Percentiles rank a stretch among this genome's conserved stretches.
These are phyloP conservation scores for Drosophila mercatorum DNA, from an alignment of 2,888 invertebrate species.

Conservation along the genomic window DNA sequence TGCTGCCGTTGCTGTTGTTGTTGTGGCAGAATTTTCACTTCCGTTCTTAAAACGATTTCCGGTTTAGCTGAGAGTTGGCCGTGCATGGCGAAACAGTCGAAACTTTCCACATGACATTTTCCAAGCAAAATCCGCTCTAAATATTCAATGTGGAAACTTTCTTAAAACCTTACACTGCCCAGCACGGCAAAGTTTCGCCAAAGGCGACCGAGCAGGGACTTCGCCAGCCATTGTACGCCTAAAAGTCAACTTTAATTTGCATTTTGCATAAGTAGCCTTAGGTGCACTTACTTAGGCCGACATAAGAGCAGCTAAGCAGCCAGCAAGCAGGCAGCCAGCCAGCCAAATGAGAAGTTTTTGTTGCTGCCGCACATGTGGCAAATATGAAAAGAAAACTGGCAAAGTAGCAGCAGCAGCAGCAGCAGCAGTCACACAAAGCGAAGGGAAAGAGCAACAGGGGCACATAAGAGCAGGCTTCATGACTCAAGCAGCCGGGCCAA, in stretches of 20 bases:
- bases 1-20: neutral
- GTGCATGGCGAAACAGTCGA: constrained; percentile 54
- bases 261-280: constrained; percentile 83
- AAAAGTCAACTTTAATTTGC: constrained; percentile 83
- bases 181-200: constrained; percentile 26
- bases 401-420: constrained; percentile 53
- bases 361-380: constrained; percentile 49
- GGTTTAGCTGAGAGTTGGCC: constrained; percentile 58
- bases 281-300: constrained; percentile 82
- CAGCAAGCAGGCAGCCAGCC: constrained; percentile 25
- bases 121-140: constrained; percentile 22
- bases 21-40: constrained; percentile 71
- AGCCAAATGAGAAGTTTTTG: constrained; percentile 44
- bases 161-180: constrained; percentile 38
- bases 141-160: constrained; percentile 58
- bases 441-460: neutral
- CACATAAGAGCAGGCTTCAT: constrained; percentile 33
- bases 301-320: constrained; percentile 62
- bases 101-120: constrained; percentile 60
- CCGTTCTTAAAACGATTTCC: constrained; percentile 79
- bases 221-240: constrained; percentile 55
- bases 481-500: constrained; percentile 58
- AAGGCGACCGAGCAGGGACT: constrained; percentile 3
- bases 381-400: constrained; percentile 70
- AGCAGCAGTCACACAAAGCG: constrained; percentile 1